Evolutionary conservation across 2,797 vertebrate genomes (phyloP).

Genomic region (Arctocebus calabarensis): DNA sequence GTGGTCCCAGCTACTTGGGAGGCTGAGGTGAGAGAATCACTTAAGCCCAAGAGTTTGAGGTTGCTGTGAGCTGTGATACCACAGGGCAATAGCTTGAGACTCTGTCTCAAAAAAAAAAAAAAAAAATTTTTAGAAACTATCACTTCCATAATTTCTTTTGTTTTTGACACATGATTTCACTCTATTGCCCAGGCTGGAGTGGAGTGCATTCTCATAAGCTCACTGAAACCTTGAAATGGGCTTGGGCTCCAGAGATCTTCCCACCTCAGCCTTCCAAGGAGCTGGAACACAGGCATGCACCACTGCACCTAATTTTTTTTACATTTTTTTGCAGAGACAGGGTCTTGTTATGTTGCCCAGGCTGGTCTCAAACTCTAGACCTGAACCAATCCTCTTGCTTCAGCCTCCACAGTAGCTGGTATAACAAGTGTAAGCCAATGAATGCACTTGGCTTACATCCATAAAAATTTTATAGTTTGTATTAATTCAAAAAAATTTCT

Average conservation of each 20-base stretch:
- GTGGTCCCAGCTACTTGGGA: too few relatives aligned
- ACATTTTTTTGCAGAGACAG: background rate
- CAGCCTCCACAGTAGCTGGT: background rate
- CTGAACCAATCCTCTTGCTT: background rate
- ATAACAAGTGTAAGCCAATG: background rate
- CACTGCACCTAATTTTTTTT: background rate
- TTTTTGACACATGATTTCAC: background rate
- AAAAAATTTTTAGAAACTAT: conserved; percentile 39
- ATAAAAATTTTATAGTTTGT: background rate
- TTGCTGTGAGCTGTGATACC: too few relatives aligned
- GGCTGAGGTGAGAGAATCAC: too few relatives aligned
- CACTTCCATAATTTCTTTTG: background rate
- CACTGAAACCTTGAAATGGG: background rate
- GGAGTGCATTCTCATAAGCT: background rate
- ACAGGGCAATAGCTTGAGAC: too few relatives aligned
- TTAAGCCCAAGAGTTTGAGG: too few relatives aligned
- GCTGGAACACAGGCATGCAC: background rate
- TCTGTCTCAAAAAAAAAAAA: background rate
- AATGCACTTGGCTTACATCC: background rate
- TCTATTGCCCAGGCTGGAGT: background rate
- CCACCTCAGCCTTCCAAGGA: background rate
- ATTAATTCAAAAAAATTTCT: conserved; percentile 23
- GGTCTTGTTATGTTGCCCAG: background rate
- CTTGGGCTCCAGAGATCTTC: background rate
- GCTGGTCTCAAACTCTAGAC: background rate